Conservation (phyloP, 2,797 vertebrate species). For the Rhincodon typus region DNA sequence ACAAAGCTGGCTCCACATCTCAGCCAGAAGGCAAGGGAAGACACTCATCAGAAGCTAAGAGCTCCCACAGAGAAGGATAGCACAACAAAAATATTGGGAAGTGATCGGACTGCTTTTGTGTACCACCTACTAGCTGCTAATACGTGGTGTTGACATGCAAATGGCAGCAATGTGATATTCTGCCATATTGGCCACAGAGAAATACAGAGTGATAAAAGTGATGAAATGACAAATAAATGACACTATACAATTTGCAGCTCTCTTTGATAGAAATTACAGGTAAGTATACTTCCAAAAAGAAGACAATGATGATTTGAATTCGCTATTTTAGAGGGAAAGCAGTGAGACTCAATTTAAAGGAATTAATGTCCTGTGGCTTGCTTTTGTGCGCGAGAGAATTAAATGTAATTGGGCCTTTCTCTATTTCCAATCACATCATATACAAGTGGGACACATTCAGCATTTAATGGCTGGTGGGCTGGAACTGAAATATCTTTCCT, state of each 20-base stretch:
- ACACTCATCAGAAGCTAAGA: not conserved
- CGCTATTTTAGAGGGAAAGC: not conserved
- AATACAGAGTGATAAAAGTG: no score
- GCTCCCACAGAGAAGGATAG: not conserved
- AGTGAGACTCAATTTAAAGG: not conserved
- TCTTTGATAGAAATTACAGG: not conserved
- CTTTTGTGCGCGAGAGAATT: not conserved
- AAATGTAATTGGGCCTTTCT: not conserved
- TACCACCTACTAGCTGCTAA: not conserved
- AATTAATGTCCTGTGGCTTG: not conserved
- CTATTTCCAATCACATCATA: not conserved
- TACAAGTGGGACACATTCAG: not conserved
- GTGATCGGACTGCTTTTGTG: not conserved
- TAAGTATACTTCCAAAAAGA: not conserved
- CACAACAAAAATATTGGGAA: not conserved
- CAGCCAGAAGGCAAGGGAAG: constrained; percentile 12
- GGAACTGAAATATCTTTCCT: not conserved
- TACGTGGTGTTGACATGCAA: not conserved
- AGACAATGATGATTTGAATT: not conserved
- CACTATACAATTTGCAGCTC: not conserved
- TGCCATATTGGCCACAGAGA: not conserved
- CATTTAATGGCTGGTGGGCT: not conserved
- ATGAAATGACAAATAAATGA: not conserved
- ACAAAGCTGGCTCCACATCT: not conserved
- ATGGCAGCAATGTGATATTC: not conserved